phyloP scores from a whole-genome alignment of 2,797 vertebrate species.

The Malacoraja senta region DNA sequence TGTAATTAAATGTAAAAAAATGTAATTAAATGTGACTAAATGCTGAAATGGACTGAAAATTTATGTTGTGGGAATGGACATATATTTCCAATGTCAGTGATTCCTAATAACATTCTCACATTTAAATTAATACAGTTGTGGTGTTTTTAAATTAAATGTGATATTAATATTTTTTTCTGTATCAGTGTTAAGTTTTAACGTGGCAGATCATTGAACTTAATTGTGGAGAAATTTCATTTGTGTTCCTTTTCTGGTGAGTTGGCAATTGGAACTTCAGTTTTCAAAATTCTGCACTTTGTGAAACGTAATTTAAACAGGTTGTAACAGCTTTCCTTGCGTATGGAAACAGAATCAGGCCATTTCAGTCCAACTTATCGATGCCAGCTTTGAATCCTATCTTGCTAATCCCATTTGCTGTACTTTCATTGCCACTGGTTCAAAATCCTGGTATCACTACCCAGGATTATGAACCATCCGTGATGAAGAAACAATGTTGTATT shows the following conservation, averaged over 20 bases:
- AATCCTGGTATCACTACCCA: too few relatives aligned
- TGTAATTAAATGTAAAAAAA: neutral
- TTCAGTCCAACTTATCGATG: too few relatives aligned
- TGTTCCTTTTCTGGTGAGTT: neutral
- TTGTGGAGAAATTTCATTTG: neutral
- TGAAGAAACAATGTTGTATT: too few relatives aligned
- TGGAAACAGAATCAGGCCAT: too few relatives aligned
- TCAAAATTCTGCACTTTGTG: neutral
- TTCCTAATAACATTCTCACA: neutral
- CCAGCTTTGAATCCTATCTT: too few relatives aligned
- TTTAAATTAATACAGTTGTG: neutral
- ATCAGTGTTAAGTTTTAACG: neutral
- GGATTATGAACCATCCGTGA: too few relatives aligned
- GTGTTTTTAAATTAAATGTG: neutral
- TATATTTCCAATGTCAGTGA: neutral
- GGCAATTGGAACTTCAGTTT: neutral
- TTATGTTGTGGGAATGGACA: neutral
- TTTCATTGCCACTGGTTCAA: too few relatives aligned
- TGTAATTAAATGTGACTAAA: neutral
- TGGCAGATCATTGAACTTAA: neutral
- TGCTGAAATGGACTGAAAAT: neutral
- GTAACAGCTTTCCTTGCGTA: too few relatives aligned
- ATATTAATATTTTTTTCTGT: neutral
- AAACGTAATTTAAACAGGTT: neutral
- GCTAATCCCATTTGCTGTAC: too few relatives aligned